Evolutionary conservation across 1,140 invertebrate species (phyloP).

Genomic region (Propsilocerus akamusi): DNA sequence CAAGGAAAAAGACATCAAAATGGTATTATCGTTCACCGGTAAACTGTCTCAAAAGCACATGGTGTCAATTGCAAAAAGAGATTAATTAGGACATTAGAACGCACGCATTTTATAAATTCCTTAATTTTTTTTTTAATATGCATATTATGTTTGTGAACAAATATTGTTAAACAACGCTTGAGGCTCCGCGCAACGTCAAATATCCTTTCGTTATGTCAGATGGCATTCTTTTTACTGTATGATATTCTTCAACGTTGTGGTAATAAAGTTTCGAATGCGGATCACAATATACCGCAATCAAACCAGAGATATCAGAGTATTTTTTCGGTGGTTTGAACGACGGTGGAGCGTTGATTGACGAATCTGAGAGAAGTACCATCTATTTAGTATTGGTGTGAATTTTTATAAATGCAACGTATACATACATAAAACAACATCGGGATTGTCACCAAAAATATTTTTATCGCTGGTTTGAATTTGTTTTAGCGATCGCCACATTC

Average conservation of each 20-base stretch:
- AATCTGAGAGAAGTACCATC: conserved; percentile 31
- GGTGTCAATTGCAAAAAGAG: neutral
- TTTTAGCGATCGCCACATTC: neutral
- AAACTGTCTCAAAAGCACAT: neutral
- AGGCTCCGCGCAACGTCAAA: conserved; percentile 65
- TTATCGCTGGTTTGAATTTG: neutral
- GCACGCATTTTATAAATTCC: neutral
- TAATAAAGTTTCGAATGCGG: conserved; percentile 76
- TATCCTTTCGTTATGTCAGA: conserved; percentile 83
- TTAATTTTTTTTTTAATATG: neutral
- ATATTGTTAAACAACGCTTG: conserved; percentile 54
- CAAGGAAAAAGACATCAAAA: neutral
- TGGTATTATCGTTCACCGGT: neutral
- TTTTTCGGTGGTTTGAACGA: conserved; percentile 81
- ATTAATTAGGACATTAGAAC: no score
- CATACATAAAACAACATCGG: neutral
- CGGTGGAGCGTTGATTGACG: conserved; percentile 73
- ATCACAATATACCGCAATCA: conserved; percentile 74
- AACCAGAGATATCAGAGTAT: conserved; percentile 81
- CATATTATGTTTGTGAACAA: neutral
- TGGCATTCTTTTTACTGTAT: conserved; percentile 60
- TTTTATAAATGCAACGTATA: neutral
- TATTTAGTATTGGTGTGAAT: no score
- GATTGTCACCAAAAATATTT: neutral
- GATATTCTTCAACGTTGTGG: conserved; percentile 69